Percentiles rank a stretch among this genome's conserved stretches.
These are phyloP conservation scores for Trissolcus japonicus DNA, from an alignment of 2,888 invertebrate species.

Conservation along the genomic window DNA sequence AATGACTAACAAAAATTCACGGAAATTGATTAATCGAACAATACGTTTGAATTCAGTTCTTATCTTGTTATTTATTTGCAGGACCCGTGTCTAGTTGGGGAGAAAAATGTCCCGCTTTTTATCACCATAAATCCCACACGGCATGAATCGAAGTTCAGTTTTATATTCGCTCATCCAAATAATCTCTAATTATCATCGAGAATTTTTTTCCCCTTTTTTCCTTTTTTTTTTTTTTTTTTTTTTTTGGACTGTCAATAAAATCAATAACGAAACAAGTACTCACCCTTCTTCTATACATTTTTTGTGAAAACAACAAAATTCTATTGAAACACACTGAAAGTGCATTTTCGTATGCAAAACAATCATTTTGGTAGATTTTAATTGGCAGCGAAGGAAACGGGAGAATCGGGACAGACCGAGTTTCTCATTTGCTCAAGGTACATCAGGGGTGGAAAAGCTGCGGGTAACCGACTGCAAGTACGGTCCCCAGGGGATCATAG, in stretches of 20 bases:
- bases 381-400: slow-evolving; percentile 37
- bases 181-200: no score
- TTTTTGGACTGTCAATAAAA: not conserved
- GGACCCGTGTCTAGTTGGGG: slow-evolving; percentile 4
- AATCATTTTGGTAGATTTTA: slow-evolving; percentile 17
- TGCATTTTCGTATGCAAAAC: slow-evolving; percentile 1
- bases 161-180: slow-evolving; percentile 3
- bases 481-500: slow-evolving; percentile 16
- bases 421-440: slow-evolving; percentile 41
- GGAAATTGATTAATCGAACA: slow-evolving; percentile 51
- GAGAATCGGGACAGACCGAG: slow-evolving; percentile 21
- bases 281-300: not conserved
- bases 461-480: slow-evolving; percentile 41
- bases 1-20: slow-evolving; percentile 48
- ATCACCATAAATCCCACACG: slow-evolving; percentile 13
- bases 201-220: no score
- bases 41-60: slow-evolving; percentile 47
- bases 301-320: not conserved
- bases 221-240: no score
- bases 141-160: not conserved
- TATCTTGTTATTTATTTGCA: slow-evolving; percentile 32
- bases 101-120: slow-evolving; percentile 14
- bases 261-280: no score
- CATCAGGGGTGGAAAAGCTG: slow-evolving; percentile 38
- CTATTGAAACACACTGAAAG: not conserved